These are phyloP conservation scores for Acanthosoma haemorrhoidale DNA, from an alignment of 2,888 invertebrate genomes.

Conservation along the genomic window DNA sequence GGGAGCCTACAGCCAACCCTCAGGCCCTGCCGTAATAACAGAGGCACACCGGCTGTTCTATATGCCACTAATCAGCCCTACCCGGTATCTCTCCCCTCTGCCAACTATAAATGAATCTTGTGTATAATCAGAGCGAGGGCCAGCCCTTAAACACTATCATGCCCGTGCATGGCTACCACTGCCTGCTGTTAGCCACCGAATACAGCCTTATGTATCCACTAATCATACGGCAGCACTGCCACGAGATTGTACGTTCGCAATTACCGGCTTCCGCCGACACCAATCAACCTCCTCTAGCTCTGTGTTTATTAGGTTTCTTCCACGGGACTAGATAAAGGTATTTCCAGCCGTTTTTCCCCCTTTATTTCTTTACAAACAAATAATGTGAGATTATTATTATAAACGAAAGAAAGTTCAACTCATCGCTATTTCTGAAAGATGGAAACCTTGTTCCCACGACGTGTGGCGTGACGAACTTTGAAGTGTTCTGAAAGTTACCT, in stretches of 20 bases:
- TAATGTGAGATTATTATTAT: too few relatives aligned
- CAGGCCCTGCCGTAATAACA: conserved; percentile 12
- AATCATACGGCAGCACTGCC: neutral
- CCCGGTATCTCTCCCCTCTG: neutral
- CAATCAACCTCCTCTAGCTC: neutral
- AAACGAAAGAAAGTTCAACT: too few relatives aligned
- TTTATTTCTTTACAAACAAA: neutral
- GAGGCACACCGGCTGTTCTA: conserved; percentile 8
- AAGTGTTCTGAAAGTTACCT: too few relatives aligned
- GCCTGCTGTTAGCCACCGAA: too few relatives aligned
- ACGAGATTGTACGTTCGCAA: conserved; percentile 6
- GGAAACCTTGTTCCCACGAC: too few relatives aligned
- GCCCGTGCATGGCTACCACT: neutral
- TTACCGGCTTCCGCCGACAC: neutral
- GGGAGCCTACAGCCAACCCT: neutral
- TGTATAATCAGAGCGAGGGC: conserved; percentile 15
- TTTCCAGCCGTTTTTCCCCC: neutral
- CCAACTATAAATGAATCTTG: conserved; percentile 18
- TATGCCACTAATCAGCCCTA: conserved; percentile 17
- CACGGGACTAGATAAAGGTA: neutral
- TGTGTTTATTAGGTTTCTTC: neutral
- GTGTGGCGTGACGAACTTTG: too few relatives aligned
- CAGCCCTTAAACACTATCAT: conserved; percentile 1
- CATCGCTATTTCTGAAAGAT: too few relatives aligned
- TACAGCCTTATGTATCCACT: conserved; percentile 5